Conservation (phyloP, 2,113 vertebrate genomes). For the Xyliphius kryptos region DNA sequence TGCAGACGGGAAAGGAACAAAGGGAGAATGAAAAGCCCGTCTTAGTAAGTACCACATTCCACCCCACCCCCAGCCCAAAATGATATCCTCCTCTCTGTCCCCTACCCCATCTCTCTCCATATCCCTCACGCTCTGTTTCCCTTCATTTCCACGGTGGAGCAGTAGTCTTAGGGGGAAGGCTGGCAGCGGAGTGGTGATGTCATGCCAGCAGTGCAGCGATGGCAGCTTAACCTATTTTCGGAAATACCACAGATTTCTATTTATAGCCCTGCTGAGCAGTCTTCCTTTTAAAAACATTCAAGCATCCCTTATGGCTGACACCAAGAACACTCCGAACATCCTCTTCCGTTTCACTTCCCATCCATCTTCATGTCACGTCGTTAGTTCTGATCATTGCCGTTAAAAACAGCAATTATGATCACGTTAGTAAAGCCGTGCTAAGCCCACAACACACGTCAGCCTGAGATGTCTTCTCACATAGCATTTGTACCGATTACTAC, state of each 20-base stretch:
- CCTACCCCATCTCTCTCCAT: conserved; percentile 13
- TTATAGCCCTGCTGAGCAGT: conserved; percentile 65
- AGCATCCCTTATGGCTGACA: conserved; percentile 52
- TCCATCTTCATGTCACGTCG: conserved; percentile 10
- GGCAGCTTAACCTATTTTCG: conserved; percentile 78
- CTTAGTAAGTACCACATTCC: conserved; percentile 31
- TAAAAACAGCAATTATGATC: conserved; percentile 24
- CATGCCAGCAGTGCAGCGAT: conserved; percentile 68
- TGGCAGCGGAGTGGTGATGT: conserved; percentile 69
- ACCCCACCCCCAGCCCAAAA: conserved; percentile 11
- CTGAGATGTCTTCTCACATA: background rate
- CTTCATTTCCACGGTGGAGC: conserved; percentile 43
- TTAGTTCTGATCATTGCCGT: conserved; percentile 10
- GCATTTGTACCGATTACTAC: no score
- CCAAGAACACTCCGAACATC: conserved; percentile 44
- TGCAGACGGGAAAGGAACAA: conserved; percentile 34
- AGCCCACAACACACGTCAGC: conserved; percentile 1
- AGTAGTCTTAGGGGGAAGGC: conserved; percentile 56
- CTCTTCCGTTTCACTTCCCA: conserved; percentile 26
- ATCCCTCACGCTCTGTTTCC: conserved; percentile 5
- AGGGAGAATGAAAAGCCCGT: conserved; percentile 31
- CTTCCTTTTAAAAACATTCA: conserved; percentile 55
- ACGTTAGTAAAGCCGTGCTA: background rate
- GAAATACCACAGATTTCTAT: conserved; percentile 71
- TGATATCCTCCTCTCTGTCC: no score